A percentile compares a stretch with the other conserved stretches of the same genome.
Conservation (phyloP, 2,888 invertebrate species). For the Sesia apiformis region DNA sequence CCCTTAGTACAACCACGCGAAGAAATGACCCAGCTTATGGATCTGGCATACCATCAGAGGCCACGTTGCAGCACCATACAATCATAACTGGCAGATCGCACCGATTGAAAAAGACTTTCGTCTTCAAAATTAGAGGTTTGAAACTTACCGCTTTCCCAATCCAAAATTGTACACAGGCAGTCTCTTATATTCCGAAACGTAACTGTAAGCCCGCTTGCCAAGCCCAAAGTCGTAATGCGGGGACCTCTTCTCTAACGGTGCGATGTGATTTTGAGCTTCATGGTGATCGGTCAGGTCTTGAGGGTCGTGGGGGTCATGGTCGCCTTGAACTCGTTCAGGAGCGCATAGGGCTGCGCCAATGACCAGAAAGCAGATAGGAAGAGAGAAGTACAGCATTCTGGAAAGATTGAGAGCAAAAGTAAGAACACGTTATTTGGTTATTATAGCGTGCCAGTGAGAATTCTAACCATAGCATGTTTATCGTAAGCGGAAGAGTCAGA, state of each 20-base stretch:
- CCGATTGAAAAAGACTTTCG: no score
- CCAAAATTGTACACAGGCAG: conserved; percentile 76
- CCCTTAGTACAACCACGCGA: no score
- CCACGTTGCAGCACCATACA: no score
- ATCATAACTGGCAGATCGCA: no score
- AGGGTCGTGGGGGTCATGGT: conserved; percentile 16
- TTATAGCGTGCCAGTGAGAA: no score
- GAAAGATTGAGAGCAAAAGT: conserved; percentile 17
- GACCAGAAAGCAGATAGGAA: conserved; percentile 42
- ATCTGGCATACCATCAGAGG: no score
- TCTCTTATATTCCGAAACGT: conserved; percentile 78
- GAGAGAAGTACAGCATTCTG: conserved; percentile 54
- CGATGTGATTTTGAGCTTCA: conserved; percentile 16
- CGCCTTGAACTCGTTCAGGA: conserved; percentile 43
- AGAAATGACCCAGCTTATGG: no score
- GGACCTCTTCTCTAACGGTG: conserved; percentile 50
- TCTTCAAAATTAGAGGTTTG: background rate
- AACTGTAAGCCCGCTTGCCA: conserved; percentile 74
- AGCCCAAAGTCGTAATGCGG: conserved; percentile 73
- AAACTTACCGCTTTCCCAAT: conserved; percentile 66
- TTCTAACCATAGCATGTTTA: no score
- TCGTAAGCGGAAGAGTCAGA: no score
- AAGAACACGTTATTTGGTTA: no score
- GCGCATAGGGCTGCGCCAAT: conserved; percentile 45
- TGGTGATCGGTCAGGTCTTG: conserved; percentile 12